A percentile compares a stretch with the other conserved stretches of the same genome.
Evolutionary conservation across 2,888 invertebrate species (phyloP).

Genomic region (Caenorhabditis parvicauda): DNA sequence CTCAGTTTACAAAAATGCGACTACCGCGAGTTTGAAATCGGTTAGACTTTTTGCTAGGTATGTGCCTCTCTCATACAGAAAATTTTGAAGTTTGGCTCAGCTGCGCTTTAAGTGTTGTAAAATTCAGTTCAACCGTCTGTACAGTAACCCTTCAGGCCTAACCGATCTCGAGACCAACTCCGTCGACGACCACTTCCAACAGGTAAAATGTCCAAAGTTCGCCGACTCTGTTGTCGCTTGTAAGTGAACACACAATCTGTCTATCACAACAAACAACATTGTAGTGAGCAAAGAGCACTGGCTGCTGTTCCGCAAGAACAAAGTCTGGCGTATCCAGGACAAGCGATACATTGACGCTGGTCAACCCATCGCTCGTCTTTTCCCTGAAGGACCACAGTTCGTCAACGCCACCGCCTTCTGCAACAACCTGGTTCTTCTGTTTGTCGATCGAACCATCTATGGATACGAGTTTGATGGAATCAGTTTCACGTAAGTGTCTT

Average conservation of each 20-base stretch:
- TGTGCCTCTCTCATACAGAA: too few species aligned
- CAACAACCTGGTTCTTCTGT: conserved; percentile 36
- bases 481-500: conserved; percentile 32
- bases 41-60: too few species aligned
- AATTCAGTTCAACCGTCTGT: too few species aligned
- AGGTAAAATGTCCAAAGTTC: conserved; percentile 32
- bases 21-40: too few species aligned
- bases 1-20: too few species aligned
- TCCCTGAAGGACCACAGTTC: conserved; percentile 50
- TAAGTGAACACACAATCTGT: conserved; percentile 9
- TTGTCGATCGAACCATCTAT: conserved; percentile 52
- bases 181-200: not conserved
- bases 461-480: conserved; percentile 47
- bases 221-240: conserved; percentile 35
- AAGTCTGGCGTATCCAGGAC: conserved; percentile 35
- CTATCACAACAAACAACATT: conserved; percentile 4
- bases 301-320: conserved; percentile 39
- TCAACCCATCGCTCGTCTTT: conserved; percentile 37
- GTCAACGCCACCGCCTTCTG: conserved; percentile 51
- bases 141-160: too few species aligned
- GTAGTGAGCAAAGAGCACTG: conserved; percentile 34
- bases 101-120: too few species aligned
- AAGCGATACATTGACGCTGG: conserved; percentile 31
- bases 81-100: too few species aligned
- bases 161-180: too few species aligned